A percentile compares a stretch with the other conserved stretches of the same genome.
These are phyloP conservation scores for Andricus grossulariae DNA, from an alignment of 1,140 invertebrate species.

Conservation along the genomic window DNA sequence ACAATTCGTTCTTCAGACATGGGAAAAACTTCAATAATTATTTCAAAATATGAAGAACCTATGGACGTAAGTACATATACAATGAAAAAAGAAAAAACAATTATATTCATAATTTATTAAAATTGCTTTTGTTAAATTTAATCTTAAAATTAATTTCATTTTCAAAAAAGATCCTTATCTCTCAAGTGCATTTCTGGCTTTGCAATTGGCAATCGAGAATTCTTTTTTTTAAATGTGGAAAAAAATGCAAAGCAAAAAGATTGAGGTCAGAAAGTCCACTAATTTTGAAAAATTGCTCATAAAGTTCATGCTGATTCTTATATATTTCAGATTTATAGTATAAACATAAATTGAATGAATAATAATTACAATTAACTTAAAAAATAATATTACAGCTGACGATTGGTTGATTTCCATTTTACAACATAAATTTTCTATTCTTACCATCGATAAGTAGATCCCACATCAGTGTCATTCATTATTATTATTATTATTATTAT, in stretches of 20 bases:
- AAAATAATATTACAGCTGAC: not conserved
- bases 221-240: constrained; percentile 50
- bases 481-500: constrained; percentile 33
- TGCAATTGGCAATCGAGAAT: constrained; percentile 53
- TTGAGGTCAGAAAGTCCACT: constrained; percentile 40
- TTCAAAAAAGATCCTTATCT: constrained; percentile 49
- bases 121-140: not conserved
- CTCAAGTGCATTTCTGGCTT: constrained; percentile 48
- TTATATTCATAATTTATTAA: too few species aligned
- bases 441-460: constrained; percentile 42
- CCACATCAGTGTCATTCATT: constrained; percentile 52
- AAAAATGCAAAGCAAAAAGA: constrained; percentile 33
- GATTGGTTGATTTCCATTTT: constrained; percentile 43
- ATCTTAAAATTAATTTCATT: not conserved
- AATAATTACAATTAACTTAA: too few species aligned
- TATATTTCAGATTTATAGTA: too few species aligned
- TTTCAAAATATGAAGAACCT: constrained; percentile 43
- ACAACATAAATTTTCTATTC: constrained; percentile 44
- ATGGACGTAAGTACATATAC: constrained; percentile 28
- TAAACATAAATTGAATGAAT: too few species aligned
- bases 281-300: too few species aligned
- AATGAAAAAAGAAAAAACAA: not conserved
- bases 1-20: constrained; percentile 53
- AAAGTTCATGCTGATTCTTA: too few species aligned
- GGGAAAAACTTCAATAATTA: constrained; percentile 39